Base-by-base conservation (phyloP, 92 coral and sea anemone species). In the Siderastrea siderea region DNA sequence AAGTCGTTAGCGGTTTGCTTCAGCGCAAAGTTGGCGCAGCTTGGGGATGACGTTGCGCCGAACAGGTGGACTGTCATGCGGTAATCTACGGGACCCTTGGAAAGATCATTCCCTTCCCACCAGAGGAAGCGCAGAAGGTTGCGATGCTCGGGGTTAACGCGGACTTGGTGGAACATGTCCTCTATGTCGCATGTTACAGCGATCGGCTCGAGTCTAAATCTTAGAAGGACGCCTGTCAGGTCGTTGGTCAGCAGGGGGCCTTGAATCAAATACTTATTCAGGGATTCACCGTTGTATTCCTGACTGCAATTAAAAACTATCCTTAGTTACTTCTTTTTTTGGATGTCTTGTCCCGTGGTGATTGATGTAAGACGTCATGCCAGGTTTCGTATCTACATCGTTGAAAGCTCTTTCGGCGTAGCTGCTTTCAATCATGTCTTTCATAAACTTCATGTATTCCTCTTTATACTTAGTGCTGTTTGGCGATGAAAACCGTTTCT, bases 181-280 rank as follows among this genome's bases (percentile, higher is more conserved):
- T 64, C 68, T 38, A 64, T 64, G 68, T 64, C 68, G 3, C 68
- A 64, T 17, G 68, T 15, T 45, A 90, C 80, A 71, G 93, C 93
- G 53, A 90, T 79, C 5, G 93, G 90, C 67, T 90, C 90, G 68
- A 80, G 74, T 61, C 90, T 72, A 87, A 90, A 90, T 16, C 89
- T 64, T 45, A 64, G 68, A 38, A 64, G 26, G 3, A 64, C 1
- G 26, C 68, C 68, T 7, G 47, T 16, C 38, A 90, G 84, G 82
- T 74, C 84, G 87, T 92, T 89, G 13, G 95, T 92, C 80, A 89
- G 82, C 88, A 81, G 82, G 3, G 95, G 95, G 48, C 95, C 93
- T 81, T 89, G 87, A 38, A 64, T 5, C 16, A 64, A 0, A 64
- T 64, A 64, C 26, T 64, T 64, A 11, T 72, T 53, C 77, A 72